A percentile compares a stretch with the other conserved stretches of the same genome.
Evolutionary conservation across 2,113 vertebrate species (phyloP).

Genomic region (Cyprinodon brontotheroides): DNA sequence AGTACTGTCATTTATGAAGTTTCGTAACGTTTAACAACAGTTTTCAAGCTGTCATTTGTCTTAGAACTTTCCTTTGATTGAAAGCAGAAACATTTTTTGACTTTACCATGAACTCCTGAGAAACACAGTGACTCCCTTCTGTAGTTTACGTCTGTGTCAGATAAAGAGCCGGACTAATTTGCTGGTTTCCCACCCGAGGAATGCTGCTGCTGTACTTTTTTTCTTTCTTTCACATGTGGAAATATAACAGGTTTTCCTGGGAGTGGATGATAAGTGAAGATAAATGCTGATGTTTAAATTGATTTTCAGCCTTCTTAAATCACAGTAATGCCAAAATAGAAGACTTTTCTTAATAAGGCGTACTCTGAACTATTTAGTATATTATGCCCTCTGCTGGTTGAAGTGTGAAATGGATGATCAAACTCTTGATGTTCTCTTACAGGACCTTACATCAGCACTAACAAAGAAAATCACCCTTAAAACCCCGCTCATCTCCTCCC

Average conservation of each 20-base stretch:
- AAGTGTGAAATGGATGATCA: neutral
- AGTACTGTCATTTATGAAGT: no score
- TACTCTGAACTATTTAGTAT: neutral
- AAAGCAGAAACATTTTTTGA: neutral
- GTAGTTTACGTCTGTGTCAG: slow-evolving; percentile 49
- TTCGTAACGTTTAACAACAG: no score
- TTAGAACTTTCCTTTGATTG: neutral
- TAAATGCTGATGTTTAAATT: slow-evolving; percentile 7
- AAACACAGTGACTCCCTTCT: slow-evolving; percentile 7
- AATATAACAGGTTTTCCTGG: slow-evolving; percentile 40
- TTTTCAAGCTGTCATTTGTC: neutral
- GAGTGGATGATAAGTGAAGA: slow-evolving; percentile 14
- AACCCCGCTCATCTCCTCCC: slow-evolving; percentile 92
- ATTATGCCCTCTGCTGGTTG: slow-evolving; percentile 57
- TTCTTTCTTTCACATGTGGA: slow-evolving; percentile 6
- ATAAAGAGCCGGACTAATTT: slow-evolving; percentile 38
- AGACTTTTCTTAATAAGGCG: neutral
- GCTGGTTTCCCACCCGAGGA: slow-evolving; percentile 49
- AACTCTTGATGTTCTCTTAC: neutral
- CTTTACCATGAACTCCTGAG: slow-evolving; percentile 31
- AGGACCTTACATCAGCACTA: slow-evolving; percentile 93
- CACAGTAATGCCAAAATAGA: neutral
- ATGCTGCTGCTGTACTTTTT: slow-evolving; percentile 27
- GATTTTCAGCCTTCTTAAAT: neutral
- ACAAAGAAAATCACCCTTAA: slow-evolving; percentile 92